Evolutionary conservation across 1,140 invertebrate genomes (phyloP).

Genomic region (Drosophila orosa): DNA sequence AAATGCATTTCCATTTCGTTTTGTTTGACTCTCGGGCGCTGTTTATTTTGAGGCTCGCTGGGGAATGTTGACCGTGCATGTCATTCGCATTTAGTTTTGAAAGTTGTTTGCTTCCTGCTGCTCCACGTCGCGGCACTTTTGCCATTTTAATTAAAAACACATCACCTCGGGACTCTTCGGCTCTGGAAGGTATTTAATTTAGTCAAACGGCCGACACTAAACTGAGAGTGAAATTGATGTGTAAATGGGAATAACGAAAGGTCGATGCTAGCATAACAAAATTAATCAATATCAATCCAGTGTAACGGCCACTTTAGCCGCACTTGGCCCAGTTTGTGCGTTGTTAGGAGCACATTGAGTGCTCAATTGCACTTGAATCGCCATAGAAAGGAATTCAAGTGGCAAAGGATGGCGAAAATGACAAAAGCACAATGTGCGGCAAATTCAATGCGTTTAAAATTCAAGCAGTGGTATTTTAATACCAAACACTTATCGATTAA

Average conservation of each 20-base stretch:
- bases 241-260: slow-evolving; percentile 2
- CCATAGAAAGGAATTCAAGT: slow-evolving; percentile 14
- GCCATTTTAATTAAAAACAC: slow-evolving; percentile 62
- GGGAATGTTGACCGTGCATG: slow-evolving; percentile 71
- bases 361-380: slow-evolving; percentile 30
- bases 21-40: slow-evolving; percentile 39
- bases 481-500: slow-evolving; percentile 2
- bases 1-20: slow-evolving; percentile 70
- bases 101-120: slow-evolving; percentile 81
- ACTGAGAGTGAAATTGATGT: slow-evolving; percentile 34
- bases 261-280: slow-evolving; percentile 17
- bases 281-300: slow-evolving; percentile 54
- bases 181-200: background rate
- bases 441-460: background rate
- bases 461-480: background rate
- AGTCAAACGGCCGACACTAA: slow-evolving; percentile 10
- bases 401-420: slow-evolving; percentile 3
- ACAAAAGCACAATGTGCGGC: background rate
- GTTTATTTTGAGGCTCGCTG: slow-evolving; percentile 40
- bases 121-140: slow-evolving; percentile 25
- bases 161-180: slow-evolving; percentile 29
- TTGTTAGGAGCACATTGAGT: slow-evolving; percentile 35
- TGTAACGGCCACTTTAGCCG: slow-evolving; percentile 24
- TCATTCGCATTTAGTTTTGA: slow-evolving; percentile 72
- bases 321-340: slow-evolving; percentile 55